These are phyloP conservation scores for Sciurus vulgaris DNA, from an alignment of 2,797 vertebrate genomes.

Conservation along the genomic window DNA sequence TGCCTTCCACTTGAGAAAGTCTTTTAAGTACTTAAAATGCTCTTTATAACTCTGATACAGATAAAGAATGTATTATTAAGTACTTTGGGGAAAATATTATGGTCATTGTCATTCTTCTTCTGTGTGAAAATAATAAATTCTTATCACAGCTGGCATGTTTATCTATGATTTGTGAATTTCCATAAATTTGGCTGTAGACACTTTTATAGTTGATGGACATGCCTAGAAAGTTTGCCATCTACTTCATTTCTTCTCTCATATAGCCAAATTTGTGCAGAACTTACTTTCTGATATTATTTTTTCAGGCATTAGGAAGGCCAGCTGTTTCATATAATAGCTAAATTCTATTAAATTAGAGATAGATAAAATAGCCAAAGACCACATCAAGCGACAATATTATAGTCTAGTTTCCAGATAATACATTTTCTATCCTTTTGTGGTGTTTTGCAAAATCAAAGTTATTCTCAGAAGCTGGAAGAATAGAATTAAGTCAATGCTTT, in stretches of 20 bases:
- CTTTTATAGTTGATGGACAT: constrained; percentile 5
- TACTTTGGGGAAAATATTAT: not conserved
- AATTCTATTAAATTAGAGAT: not conserved
- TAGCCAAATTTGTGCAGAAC: not conserved
- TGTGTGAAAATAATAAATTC: not conserved
- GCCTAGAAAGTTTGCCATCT: not conserved
- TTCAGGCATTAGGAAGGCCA: not conserved
- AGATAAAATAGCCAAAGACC: not conserved
- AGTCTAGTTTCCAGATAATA: not conserved
- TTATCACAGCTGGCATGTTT: not conserved
- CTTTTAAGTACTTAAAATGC: constrained; percentile 42
- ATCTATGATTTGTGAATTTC: constrained; percentile 36
- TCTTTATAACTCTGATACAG: not conserved
- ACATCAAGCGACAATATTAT: not conserved
- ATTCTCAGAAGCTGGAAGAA: constrained; percentile 43
- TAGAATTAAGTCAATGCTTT: not conserved
- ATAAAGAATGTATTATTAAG: not conserved
- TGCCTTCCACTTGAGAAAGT: not conserved
- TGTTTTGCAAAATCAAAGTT: constrained; percentile 36
- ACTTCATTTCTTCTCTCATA: not conserved
- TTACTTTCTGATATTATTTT: not conserved
- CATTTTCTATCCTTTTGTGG: constrained; percentile 15
- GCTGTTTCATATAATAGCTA: not conserved
- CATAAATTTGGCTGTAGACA: constrained; percentile 5
- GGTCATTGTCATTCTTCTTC: not conserved